phyloP scores from a whole-genome alignment of 2,888 invertebrate species.

The Empis stercorea region DNA sequence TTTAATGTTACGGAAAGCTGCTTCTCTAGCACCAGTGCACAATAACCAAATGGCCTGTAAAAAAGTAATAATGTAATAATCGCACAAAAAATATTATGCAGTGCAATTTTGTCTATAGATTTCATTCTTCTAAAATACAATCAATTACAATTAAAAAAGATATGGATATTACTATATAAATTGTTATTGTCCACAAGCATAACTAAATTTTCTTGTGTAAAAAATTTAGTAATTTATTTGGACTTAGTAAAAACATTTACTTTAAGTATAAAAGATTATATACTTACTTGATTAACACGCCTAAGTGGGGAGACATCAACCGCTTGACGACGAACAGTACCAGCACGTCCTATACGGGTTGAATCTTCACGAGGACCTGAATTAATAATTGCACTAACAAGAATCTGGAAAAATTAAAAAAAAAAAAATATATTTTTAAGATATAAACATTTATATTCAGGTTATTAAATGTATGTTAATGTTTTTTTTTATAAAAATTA shows the following conservation, averaged over 20 bases:
- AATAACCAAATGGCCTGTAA: constrained; percentile 29
- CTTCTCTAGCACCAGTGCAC: constrained; percentile 97
- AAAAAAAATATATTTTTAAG: background rate
- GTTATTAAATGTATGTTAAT: too few species aligned
- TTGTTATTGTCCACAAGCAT: too few species aligned
- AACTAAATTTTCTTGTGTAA: too few species aligned
- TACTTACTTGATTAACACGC: constrained; percentile 75
- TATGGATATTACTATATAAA: too few species aligned
- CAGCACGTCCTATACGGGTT: constrained; percentile 98
- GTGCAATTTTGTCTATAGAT: background rate
- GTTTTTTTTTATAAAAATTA: too few species aligned
- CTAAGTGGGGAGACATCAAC: constrained; percentile 96
- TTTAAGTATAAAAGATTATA: too few species aligned
- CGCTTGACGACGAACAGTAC: constrained; percentile 99
- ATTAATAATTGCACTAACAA: constrained; percentile 97
- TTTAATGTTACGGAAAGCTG: constrained; percentile 99
- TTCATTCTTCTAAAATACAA: too few species aligned
- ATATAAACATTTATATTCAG: background rate
- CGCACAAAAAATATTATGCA: background rate
- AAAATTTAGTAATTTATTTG: background rate
- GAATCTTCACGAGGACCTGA: constrained; percentile 99
- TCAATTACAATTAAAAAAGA: too few species aligned
- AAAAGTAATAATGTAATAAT: background rate
- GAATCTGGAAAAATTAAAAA: constrained; percentile 41
- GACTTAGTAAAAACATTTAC: too few species aligned